Conservation (phyloP, 2,113 vertebrate genomes). For the Pica pica region DNA sequence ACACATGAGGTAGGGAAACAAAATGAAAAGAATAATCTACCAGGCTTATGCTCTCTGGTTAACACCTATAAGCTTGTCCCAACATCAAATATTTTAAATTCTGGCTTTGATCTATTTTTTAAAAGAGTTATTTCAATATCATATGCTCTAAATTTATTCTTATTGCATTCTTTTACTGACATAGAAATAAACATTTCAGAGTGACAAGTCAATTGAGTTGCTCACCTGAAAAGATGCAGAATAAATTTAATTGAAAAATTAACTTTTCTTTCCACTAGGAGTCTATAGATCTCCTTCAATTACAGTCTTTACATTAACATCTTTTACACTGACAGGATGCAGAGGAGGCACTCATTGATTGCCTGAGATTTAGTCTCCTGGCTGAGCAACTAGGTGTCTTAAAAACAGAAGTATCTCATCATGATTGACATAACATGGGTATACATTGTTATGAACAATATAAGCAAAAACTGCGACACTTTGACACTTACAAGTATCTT, state of each 20-base stretch:
- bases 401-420: background rate
- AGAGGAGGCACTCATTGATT: background rate
- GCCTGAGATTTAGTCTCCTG: background rate
- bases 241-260: background rate
- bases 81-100: constrained; percentile 32
- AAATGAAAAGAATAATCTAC: background rate
- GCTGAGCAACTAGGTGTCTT: background rate
- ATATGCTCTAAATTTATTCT: background rate
- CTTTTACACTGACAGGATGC: background rate
- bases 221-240: background rate
- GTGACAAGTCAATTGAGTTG: background rate
- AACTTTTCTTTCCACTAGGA: background rate
- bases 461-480: background rate
- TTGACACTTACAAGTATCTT: background rate
- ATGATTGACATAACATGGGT: background rate
- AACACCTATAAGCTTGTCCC: background rate
- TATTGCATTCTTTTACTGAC: background rate
- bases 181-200: background rate
- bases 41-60: background rate
- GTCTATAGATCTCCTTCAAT: background rate
- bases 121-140: background rate
- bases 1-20: background rate
- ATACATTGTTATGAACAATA: background rate
- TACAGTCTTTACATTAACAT: background rate
- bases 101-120: constrained; percentile 38